Evolutionary conservation across 1,140 invertebrate species (phyloP).

Genomic region (Sarcophaga peregrina): DNA sequence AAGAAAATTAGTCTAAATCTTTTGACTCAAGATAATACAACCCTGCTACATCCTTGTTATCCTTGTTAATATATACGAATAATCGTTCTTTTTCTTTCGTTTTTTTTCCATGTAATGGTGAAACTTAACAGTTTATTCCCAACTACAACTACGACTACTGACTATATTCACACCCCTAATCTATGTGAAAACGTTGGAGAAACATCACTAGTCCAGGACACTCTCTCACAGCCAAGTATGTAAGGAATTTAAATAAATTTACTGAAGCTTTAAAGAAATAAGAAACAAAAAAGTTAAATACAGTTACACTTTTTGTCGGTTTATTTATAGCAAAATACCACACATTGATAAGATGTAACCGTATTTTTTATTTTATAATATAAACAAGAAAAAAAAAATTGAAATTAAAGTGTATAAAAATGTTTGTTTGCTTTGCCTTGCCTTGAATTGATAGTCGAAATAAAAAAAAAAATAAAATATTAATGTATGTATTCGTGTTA

Average conservation of each 20-base stretch:
- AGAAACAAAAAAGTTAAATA: neutral
- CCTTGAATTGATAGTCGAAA: slow-evolving; percentile 27
- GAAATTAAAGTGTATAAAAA: neutral
- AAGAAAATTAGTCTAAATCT: neutral
- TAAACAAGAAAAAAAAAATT: neutral
- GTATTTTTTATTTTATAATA: neutral
- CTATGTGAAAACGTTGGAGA: neutral
- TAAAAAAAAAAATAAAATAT: slow-evolving; percentile 16
- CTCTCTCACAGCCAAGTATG: slow-evolving; percentile 14
- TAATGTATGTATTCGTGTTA: slow-evolving; percentile 39
- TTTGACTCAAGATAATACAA: slow-evolving; percentile 13
- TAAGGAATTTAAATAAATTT: neutral
- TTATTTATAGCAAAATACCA: neutral
- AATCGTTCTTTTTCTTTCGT: neutral
- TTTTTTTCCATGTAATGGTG: slow-evolving; percentile 29
- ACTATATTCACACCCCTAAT: slow-evolving; percentile 35
- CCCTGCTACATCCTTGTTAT: slow-evolving; percentile 24
- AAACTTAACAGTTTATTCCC: slow-evolving; percentile 36
- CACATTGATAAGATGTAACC: neutral
- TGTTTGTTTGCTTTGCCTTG: slow-evolving; percentile 23
- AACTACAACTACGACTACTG: slow-evolving; percentile 10
- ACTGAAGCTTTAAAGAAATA: neutral
- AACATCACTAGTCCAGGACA: slow-evolving; percentile 21
- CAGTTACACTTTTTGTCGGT: neutral
- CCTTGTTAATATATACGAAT: slow-evolving; percentile 26